phyloP scores from a whole-genome alignment of 2,888 invertebrate species.

The Drosophila anceps region DNA sequence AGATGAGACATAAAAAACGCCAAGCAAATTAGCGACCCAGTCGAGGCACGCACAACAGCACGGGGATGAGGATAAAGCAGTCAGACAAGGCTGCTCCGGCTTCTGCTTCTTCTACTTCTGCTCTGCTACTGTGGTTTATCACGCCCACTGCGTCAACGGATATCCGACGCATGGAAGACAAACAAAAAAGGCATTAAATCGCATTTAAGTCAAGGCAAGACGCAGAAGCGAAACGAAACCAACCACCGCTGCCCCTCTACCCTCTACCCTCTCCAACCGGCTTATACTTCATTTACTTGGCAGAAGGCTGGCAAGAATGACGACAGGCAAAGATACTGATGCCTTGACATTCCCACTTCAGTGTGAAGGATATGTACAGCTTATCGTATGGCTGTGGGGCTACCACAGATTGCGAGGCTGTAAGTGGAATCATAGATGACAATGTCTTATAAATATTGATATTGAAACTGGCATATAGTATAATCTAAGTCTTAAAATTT shows the following conservation, averaged over 20 bases:
- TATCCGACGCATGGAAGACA: conserved; percentile 81
- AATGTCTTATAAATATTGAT: conserved; percentile 17
- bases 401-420: conserved; percentile 4
- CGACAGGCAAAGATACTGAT: conserved; percentile 27
- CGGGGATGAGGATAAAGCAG: conserved; percentile 29
- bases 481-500: neutral
- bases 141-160: conserved; percentile 77
- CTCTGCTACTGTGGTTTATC: conserved; percentile 65
- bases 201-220: conserved; percentile 77
- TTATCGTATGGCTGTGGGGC: conserved; percentile 32
- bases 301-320: conserved; percentile 32
- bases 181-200: conserved; percentile 83
- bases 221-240: conserved; percentile 30
- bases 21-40: conserved; percentile 75
- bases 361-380: conserved; percentile 40
- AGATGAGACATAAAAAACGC: conserved; percentile 71
- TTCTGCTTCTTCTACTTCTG: neutral
- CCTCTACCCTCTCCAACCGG: conserved; percentile 16
- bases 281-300: conserved; percentile 60
- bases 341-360: conserved; percentile 37
- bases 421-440: neutral
- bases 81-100: conserved; percentile 27
- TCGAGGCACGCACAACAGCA: conserved; percentile 5
- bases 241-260: conserved; percentile 10
- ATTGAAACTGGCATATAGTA: conserved; percentile 6